Percentiles rank a stretch among this genome's conserved stretches.
These are phyloP conservation scores for Gopherus evgoodei DNA, from an alignment of 2,113 vertebrate species.

Conservation along the genomic window DNA sequence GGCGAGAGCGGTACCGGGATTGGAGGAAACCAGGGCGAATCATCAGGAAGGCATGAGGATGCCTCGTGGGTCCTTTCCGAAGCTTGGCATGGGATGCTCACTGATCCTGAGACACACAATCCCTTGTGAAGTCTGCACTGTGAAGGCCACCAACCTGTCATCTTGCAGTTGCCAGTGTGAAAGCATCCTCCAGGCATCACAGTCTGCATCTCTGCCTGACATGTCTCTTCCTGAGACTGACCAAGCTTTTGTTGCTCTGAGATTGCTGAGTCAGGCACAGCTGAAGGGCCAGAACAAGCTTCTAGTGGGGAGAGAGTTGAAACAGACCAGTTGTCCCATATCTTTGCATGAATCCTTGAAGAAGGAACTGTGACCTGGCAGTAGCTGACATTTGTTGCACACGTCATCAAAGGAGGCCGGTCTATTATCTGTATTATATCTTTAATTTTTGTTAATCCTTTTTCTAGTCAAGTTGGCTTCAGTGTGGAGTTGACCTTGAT, in stretches of 20 bases:
- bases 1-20: conserved; percentile 74
- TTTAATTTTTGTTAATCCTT: neutral
- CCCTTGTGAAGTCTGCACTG: neutral
- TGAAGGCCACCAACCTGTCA: neutral
- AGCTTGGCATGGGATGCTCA: rapidly evolving
- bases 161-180: rapidly evolving
- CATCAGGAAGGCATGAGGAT: conserved; percentile 82
- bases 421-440: neutral
- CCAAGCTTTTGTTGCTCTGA: rapidly evolving
- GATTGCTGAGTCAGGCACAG: rapidly evolving
- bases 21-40: conserved; percentile 84
- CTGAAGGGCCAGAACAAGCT: rapidly evolving
- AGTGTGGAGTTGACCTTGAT: neutral
- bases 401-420: neutral
- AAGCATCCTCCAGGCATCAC: neutral
- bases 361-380: neutral
- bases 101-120: neutral
- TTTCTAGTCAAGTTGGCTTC: neutral
- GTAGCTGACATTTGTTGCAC: neutral
- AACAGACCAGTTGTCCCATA: neutral
- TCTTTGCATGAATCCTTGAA: neutral
- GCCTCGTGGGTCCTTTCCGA: rapidly evolving
- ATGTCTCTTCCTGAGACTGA: neutral
- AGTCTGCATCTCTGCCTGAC: neutral
- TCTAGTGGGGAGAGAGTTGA: neutral